phyloP scores from a whole-genome alignment of 2,797 vertebrate species.

The Urosaurus nigricauda region DNA sequence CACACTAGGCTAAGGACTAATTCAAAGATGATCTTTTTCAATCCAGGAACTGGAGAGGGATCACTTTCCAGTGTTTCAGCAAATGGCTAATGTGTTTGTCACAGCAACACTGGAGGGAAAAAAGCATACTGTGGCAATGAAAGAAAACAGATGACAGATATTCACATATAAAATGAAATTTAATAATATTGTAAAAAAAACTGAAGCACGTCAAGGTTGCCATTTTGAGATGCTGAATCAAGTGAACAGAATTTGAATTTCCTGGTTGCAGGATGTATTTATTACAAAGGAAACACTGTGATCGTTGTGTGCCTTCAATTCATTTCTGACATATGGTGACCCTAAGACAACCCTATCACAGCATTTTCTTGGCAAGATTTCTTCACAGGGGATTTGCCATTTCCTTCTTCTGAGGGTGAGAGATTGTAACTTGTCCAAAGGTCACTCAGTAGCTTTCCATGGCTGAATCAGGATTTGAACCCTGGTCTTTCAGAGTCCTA shows the following conservation, averaged over 20 bases:
- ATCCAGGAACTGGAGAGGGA: conserved; percentile 10
- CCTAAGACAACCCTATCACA: no score
- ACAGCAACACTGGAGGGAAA: not conserved
- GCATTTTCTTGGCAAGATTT: no score
- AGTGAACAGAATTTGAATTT: not conserved
- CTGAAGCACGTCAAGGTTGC: not conserved
- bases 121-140: not conserved
- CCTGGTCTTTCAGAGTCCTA: no score
- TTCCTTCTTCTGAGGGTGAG: no score
- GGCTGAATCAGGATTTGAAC: no score
- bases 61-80: not conserved
- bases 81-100: not conserved
- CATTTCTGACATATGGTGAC: no score
- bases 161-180: not conserved
- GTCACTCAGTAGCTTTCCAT: no score
- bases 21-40: conserved; percentile 21
- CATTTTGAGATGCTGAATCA: not conserved
- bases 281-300: not conserved
- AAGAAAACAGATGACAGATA: not conserved
- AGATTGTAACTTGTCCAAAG: no score
- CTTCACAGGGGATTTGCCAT: no score
- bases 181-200: not conserved
- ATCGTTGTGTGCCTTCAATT: no score
- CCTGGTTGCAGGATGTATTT: not conserved
- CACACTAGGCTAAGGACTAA: not conserved